Evolutionary conservation across 92 coral and sea anemone genomes (phyloP), one percentile per base, ranked within the genome.

Genomic region (Porites lobata): DNA sequence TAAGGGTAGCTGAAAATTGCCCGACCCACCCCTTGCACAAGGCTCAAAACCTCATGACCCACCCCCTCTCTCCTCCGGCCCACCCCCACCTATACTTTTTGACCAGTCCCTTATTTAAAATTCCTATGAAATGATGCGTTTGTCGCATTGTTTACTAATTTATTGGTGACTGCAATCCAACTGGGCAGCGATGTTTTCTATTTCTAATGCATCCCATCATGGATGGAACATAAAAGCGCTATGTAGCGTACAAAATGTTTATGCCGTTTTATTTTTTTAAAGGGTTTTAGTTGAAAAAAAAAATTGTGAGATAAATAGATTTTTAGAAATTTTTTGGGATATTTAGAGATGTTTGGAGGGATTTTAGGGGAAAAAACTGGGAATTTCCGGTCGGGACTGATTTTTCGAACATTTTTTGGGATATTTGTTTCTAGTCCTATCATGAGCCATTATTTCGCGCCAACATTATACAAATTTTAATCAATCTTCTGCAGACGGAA

Each of bases 161-260:
- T 32, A 32, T 71, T 71, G 76, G 54, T 29, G 76, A 71, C 76
- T 71, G 76, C 76, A 29, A 29, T 71, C 76, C 76, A 71, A 71
- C 52, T 50, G 8, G 20, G 7, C 76, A 71, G 76, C 51, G 76
- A 47, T 26, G 76, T 71, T 71, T 71, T 47, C 10, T 2, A 6
- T 71, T 71, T 19, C 26, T 71, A 71, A 19, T 71, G 76, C 24
- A 7, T 56, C 43, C 76, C 52, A 71, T 22, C 52, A 71, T 71
- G 3, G 43, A 3, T 32, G 43, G 6, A 32, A 3, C 43, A 32
- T 32, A 32, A 32, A 32, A 32, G 43, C 43, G 43, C 43, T 4
- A 32, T 32, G 0, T 32, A 32, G 43, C 43, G 43, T 32, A 3
- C 4, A 32, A 32, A 32, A 32, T 32, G 43, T 32, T 4, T 32